These are phyloP conservation scores for Porphyrio hochstetteri DNA, from an alignment of 2,113 vertebrate genomes.

Conservation along the genomic window DNA sequence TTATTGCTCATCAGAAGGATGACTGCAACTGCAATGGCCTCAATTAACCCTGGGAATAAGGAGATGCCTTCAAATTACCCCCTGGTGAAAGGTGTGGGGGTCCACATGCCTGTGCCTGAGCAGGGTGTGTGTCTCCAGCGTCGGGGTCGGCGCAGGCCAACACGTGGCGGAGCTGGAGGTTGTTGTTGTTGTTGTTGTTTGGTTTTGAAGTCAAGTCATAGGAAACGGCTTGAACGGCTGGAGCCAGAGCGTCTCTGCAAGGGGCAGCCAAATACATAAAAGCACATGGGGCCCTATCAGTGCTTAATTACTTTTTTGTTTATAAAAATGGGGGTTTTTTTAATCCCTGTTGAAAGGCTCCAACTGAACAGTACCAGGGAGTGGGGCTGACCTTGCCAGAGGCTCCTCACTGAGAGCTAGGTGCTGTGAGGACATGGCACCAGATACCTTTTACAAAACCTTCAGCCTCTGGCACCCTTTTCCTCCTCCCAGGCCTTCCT, in stretches of 20 bases:
- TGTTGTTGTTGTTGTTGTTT: not conserved
- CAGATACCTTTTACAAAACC: not conserved
- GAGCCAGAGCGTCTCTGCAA: conserved; percentile 49
- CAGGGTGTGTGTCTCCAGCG: not conserved
- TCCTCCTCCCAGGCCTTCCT: not conserved
- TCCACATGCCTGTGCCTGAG: accelerated
- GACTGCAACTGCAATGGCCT: accelerated
- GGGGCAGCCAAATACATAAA: not conserved
- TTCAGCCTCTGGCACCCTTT: accelerated
- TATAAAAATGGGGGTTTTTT: not conserved
- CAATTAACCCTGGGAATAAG: not conserved
- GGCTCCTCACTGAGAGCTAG: not conserved
- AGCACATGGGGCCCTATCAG: not conserved
- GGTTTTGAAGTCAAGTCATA: conserved; percentile 31
- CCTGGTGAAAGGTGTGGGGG: not conserved
- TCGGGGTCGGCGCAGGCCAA: accelerated
- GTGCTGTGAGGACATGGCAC: not conserved
- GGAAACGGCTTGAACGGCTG: conserved; percentile 41
- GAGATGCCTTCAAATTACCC: not conserved
- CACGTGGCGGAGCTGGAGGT: not conserved
- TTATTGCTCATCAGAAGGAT: not conserved
- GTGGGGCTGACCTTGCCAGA: not conserved
- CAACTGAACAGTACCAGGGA: not conserved
- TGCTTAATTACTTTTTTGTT: conserved; percentile 34
- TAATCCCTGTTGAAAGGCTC: not conserved